A percentile compares a stretch with the other conserved stretches of the same genome.
Conservation (phyloP, 2,113 vertebrate species). For the Lagopus leucura region DNA sequence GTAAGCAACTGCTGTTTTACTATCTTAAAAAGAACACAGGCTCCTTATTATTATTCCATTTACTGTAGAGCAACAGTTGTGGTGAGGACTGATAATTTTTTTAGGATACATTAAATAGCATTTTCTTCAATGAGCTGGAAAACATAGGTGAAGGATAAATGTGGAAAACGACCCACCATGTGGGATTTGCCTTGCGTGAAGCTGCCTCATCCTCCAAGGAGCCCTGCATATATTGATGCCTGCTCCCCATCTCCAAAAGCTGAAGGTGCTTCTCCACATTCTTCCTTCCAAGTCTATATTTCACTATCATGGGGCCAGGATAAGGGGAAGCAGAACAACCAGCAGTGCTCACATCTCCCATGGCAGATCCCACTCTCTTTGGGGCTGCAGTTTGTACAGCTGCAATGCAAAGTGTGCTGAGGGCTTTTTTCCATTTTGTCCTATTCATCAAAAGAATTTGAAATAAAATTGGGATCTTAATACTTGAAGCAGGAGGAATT, state of each 20-base stretch:
- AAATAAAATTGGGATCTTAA: neutral
- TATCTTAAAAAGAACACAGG: neutral
- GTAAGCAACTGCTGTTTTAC: neutral
- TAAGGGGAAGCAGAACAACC: neutral
- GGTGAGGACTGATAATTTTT: neutral
- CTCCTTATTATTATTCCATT: neutral
- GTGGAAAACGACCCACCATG: fast-evolving
- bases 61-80: neutral
- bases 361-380: neutral
- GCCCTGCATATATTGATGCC: neutral
- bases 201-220: neutral
- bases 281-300: neutral
- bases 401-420: neutral
- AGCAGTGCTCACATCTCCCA: neutral
- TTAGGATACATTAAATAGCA: neutral
- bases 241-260: neutral
- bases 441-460: neutral
- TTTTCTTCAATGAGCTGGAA: neutral
- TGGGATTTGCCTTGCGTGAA: neutral
- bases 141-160: fast-evolving
- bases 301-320: neutral
- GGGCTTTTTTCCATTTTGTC: neutral
- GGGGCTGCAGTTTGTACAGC: neutral
- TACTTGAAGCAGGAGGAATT: neutral
- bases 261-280: neutral